Conservation (phyloP, 2,113 vertebrate species). For the Hippocampus comes region DNA sequence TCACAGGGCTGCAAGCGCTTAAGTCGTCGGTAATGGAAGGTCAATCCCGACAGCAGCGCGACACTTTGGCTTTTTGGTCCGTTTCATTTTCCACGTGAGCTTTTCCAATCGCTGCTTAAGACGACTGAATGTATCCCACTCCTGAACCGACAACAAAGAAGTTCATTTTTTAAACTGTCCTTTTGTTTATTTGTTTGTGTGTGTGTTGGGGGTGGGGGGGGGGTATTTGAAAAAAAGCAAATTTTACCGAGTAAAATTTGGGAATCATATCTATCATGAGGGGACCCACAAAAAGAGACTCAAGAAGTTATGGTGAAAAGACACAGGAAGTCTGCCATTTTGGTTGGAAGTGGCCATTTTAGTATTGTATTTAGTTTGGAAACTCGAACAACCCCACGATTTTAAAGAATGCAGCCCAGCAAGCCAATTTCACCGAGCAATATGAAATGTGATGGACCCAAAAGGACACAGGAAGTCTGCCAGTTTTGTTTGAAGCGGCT, state of each 20-base stretch:
- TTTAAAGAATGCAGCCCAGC: background rate
- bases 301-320: background rate
- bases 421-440: background rate
- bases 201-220: no score
- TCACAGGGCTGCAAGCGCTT: slow-evolving; percentile 46
- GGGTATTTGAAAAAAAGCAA: no score
- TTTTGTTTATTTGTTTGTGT: background rate
- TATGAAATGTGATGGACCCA: background rate
- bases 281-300: background rate
- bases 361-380: no score
- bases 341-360: no score
- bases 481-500: background rate
- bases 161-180: background rate
- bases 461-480: background rate
- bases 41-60: background rate
- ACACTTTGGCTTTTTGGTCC: slow-evolving; percentile 14
- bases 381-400: no score
- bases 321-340: background rate
- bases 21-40: slow-evolving; percentile 27
- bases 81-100: slow-evolving; percentile 22
- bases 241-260: background rate
- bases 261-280: background rate
- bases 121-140: background rate
- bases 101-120: background rate
- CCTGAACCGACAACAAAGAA: background rate